These are phyloP conservation scores for Damaliscus lunatus DNA, from an alignment of 2,113 vertebrate species.

Conservation along the genomic window DNA sequence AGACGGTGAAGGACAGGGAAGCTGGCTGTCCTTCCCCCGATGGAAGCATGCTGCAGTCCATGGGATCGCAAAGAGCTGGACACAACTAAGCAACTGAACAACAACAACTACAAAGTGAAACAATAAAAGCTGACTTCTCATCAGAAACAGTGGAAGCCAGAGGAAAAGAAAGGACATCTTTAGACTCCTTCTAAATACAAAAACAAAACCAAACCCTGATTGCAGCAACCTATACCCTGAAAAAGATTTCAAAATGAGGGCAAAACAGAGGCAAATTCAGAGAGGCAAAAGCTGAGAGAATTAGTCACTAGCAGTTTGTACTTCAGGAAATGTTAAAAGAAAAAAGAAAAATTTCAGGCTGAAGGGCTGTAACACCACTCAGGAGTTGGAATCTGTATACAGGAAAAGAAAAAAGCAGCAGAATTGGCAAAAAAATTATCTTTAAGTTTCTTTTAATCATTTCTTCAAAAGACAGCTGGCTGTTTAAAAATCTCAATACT, in stretches of 20 bases:
- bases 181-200: neutral
- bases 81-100: neutral
- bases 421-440: neutral
- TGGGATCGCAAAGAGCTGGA: neutral
- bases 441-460: neutral
- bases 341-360: neutral
- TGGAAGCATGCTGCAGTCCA: neutral
- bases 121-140: neutral
- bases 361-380: neutral
- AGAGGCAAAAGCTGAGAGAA: neutral
- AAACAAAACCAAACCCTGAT: neutral
- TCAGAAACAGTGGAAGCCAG: neutral
- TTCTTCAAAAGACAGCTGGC: neutral
- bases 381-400: neutral
- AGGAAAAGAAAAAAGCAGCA: neutral
- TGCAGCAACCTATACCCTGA: neutral
- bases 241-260: neutral
- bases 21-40: neutral
- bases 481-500: neutral
- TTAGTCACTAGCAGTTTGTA: neutral
- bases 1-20: neutral
- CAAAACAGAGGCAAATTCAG: neutral
- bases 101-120: neutral
- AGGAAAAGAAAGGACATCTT: neutral
- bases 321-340: neutral